Base-by-base conservation (phyloP, 2,113 vertebrate species). In the Pseudopipra pipra region DNA sequence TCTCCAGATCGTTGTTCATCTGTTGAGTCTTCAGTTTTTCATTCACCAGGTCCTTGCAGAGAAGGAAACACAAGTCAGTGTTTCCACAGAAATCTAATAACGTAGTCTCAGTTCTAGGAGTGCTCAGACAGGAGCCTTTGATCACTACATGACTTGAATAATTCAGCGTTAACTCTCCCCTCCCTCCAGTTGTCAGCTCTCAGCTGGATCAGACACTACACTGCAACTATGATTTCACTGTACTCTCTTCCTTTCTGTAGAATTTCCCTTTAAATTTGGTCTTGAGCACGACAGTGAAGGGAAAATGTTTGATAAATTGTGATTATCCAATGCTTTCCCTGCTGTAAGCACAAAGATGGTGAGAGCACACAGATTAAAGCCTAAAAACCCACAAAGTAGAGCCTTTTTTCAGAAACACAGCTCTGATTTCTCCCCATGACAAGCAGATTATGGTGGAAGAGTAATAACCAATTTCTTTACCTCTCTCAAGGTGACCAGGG, bases 1-100 rank as follows among this genome's bases (percentile, higher is more conserved):
- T 99, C 95, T 99, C 99, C 9, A 99, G 98, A 81, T 99, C 99
- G 66, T 99, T 99, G 97, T 99, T 99, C 96, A 99, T 99, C 98
- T 99, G 99, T 87, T 99, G 99, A 54, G 98, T 98, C 96, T 98
- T 99, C 94, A 99, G 84, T 90, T 99, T 99, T 97, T 99, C 99
- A 96, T 97, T 99, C 72, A 99, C 99, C 86, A 99, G 98, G 96
- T 99, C 99, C 99, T 99, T 95, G 85, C 80, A 91, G 62, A 85
- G 80, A 95, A 80, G 95, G 75, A 93, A 96, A 23, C 11, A 27
- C 91, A 94, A 94, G 35, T 80, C 44, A 96, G 15, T 7, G 49
- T 62, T 67, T 92, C 54, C 47, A 88, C 6, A 27, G 13, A 39
- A 80, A 74, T 65, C 15, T 63, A 80, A 39, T 8, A 51, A 71